Percentiles rank a stretch among this genome's conserved stretches.
Conservation (phyloP, 2,113 vertebrate genomes). For the Perca flavescens region DNA sequence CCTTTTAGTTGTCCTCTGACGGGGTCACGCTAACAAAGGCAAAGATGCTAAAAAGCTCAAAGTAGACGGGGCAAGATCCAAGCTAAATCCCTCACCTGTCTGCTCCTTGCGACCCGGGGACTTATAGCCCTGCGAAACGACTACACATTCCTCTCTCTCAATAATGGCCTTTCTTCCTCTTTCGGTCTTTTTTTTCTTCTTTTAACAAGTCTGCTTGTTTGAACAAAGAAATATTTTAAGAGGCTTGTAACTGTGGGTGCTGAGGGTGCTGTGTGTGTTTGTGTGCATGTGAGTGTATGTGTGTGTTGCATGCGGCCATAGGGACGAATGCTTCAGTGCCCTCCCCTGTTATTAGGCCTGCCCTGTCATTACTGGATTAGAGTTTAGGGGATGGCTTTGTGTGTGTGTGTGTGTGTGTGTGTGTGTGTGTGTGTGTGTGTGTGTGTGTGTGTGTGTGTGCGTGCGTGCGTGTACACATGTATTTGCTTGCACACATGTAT, state of each 20-base stretch:
- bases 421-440: slow-evolving; percentile 26
- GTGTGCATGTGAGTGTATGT: slow-evolving; percentile 24
- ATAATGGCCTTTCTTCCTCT: slow-evolving; percentile 71
- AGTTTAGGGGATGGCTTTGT: slow-evolving; percentile 70
- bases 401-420: slow-evolving; percentile 28
- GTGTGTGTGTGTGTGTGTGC: slow-evolving; percentile 28
- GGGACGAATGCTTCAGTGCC: slow-evolving; percentile 75
- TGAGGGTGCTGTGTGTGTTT: slow-evolving; percentile 32
- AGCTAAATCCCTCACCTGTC: slow-evolving; percentile 77
- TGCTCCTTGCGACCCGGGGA: slow-evolving; percentile 45
- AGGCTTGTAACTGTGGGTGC: slow-evolving; percentile 69
- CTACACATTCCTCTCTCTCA: slow-evolving; percentile 71
- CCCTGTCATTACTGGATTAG: slow-evolving; percentile 87
- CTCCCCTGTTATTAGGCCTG: slow-evolving; percentile 85
- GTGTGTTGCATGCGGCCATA: slow-evolving; percentile 64
- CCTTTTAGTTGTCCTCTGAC: slow-evolving; percentile 28
- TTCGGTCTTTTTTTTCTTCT: slow-evolving; percentile 33
- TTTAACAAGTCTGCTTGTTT: slow-evolving; percentile 76
- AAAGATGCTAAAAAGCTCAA: slow-evolving; percentile 41
- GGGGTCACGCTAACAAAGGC: slow-evolving; percentile 49
- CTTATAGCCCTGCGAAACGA: slow-evolving; percentile 50
- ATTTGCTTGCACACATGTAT: slow-evolving; percentile 33
- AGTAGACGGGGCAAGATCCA: slow-evolving; percentile 41
- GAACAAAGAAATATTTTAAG: slow-evolving; percentile 83
- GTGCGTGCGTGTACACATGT: not conserved